Conservation (phyloP, 2,888 invertebrate species). For the Agrochola circellaris region DNA sequence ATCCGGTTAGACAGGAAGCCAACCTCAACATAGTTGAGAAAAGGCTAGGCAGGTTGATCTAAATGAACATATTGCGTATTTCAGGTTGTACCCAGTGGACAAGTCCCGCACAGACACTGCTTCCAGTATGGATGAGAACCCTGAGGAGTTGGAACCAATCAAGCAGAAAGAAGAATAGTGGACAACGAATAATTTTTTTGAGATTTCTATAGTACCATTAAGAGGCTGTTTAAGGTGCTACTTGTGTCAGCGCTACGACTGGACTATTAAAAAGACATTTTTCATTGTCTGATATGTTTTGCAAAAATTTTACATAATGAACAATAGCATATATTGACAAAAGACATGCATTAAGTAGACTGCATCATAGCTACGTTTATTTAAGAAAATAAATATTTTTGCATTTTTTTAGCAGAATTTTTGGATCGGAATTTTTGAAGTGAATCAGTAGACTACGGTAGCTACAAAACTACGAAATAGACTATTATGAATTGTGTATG, state of each 20-base stretch:
- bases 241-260: constrained; percentile 52
- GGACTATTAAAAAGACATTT: constrained; percentile 30
- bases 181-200: constrained; percentile 13
- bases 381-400: constrained; percentile 20
- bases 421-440: constrained; percentile 4
- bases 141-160: constrained; percentile 78
- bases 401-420: constrained; percentile 25
- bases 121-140: constrained; percentile 87
- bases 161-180: constrained; percentile 82
- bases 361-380: constrained; percentile 22
- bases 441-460: neutral
- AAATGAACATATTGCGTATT: constrained; percentile 39
- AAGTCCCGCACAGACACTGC: constrained; percentile 95
- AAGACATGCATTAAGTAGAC: constrained; percentile 29
- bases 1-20: no score
- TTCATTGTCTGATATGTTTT: constrained; percentile 23
- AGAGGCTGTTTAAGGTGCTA: constrained; percentile 71
- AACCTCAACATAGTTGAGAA: no score
- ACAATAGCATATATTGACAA: neutral
- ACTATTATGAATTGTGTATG: constrained; percentile 8
- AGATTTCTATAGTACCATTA: constrained; percentile 41
- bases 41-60: neutral
- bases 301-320: constrained; percentile 5
- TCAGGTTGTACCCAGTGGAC: constrained; percentile 98
- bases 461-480: constrained; percentile 9